Evolutionary conservation across 1,140 invertebrate species (phyloP), one percentile per base, ranked within the genome.

Genomic region (Vanessa atalanta): DNA sequence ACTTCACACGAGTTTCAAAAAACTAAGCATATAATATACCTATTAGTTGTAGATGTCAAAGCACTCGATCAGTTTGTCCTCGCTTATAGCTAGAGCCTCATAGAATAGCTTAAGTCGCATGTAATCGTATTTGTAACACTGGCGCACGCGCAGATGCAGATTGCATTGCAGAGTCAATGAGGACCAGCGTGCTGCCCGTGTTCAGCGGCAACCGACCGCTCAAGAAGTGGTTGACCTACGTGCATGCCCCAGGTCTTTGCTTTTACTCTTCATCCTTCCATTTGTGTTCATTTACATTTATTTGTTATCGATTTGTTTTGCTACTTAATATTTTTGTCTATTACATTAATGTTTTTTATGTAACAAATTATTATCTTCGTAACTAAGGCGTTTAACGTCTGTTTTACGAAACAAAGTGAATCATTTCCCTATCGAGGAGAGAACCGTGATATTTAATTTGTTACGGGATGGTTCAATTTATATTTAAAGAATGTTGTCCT

Each of bases 191-290:
- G 76, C 84, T 92, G 73, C 80, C 88, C 69, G 81, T 86, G 86
- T 78, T 91, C 77, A 77, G 78, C 66, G 83, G 81, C 65, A 81
- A 80, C 26, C 88, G 88, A 70, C 90, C 86, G 81, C 76, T 89
- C 85, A 92, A 90, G 89, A 92, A 92, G 79, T 92, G 90, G 89
- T 88, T 92, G 79, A 91, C 90, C 82, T 91, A 90, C 88, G 86
- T 92, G 90, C 90, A 91, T 92, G 90, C 86, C 50, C 84, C 89
- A 92, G 90, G 90, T 92, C 89, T 86, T 81, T 77, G 88, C 88
- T 89, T 88, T 89, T 82, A 85, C 80, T 84, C 82, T 60, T 60
- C 84, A 87, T 79, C 74, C 69, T 71, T 71, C 47, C 66, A 70
- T 74, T 75, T 71, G 16, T 73, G 60, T 74, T 31, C 65, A 15